These are phyloP conservation scores for Propithecus coquereli DNA, from an alignment of 2,113 vertebrate species.

Conservation along the genomic window DNA sequence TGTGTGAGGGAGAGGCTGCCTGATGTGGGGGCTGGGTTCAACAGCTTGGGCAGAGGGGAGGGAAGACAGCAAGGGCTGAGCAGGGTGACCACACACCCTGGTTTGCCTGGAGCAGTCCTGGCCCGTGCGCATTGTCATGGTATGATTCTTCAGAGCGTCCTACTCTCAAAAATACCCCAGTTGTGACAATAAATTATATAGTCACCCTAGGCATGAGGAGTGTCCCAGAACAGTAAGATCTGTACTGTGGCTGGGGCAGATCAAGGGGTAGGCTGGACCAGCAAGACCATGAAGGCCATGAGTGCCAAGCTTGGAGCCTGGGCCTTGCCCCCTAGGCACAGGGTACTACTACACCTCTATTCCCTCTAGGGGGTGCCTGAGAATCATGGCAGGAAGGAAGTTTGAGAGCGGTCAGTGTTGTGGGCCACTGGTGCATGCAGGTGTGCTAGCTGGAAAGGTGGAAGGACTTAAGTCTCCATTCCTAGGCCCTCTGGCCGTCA, in stretches of 20 bases:
- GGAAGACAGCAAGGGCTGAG: neutral
- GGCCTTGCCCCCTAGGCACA: neutral
- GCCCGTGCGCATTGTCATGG: neutral
- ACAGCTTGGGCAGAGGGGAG: neutral
- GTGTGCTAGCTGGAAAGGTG: neutral
- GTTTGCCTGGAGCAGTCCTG: neutral
- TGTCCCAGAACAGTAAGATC: neutral
- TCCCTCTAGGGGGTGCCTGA: neutral
- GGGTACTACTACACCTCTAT: neutral
- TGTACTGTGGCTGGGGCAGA: neutral
- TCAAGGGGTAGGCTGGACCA: neutral
- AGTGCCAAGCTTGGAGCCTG: neutral
- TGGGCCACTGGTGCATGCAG: accelerated
- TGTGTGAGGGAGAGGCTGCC: neutral
- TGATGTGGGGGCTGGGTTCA: neutral
- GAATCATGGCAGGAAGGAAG: neutral
- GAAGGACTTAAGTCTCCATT: neutral
- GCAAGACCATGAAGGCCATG: neutral
- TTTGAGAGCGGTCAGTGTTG: neutral
- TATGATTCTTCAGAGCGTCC: neutral
- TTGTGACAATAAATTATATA: neutral
- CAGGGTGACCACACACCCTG: too few relatives aligned
- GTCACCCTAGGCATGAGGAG: neutral
- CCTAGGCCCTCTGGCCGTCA: neutral
- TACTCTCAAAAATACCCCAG: neutral